Evolutionary conservation across 2,113 vertebrate species (phyloP), one percentile per base, ranked within the genome.

Genomic region (Coracopsis vasa): DNA sequence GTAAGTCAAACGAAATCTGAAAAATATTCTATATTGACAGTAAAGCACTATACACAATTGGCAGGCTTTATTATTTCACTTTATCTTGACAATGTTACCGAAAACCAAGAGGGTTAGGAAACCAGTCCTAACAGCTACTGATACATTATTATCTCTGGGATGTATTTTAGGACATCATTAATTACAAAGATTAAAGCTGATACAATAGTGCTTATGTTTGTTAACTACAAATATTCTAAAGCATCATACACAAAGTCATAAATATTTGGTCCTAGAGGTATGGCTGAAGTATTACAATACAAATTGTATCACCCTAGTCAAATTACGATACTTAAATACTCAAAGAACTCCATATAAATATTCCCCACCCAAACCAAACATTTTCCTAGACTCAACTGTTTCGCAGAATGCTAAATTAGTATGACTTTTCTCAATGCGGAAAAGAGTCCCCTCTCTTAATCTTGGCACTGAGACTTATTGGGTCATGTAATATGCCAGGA

Each of bases 231-330:
- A 92, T 75, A 86, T 67, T 84, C 70, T 41, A 73, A 62, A 95
- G 37, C 74, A 87, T 56, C 45, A 80, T 21, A 79, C 4, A 80
- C 4, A 66, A 88, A 86, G 33, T 67, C 8, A 31, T 62, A 78
- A 89, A 62, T 81, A 74, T 72, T 95, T 93, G 37, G 69, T 95
- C 91, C 41, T 87, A 80, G 79, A 94, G 7, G 42, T 50, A 87
- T 45, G 70, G 10, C 17, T 91, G 64, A 21, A 80, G 21, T 67
- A 80, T 33, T 77, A 77, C 28, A 56, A 33, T 54, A 67, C 6
- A 84, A 94, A 84, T 44, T 82, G 9, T 82, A 84, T 35, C 27
- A n/a, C 15, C 5, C 19, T 28, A 31, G 39, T 23, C 62, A 42
- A 79, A 93, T 82, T 69, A 83, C 0, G 10, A 31, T 48, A 65